Evolutionary conservation across 2,113 vertebrate species (phyloP).

Genomic region (Buteo buteo): DNA sequence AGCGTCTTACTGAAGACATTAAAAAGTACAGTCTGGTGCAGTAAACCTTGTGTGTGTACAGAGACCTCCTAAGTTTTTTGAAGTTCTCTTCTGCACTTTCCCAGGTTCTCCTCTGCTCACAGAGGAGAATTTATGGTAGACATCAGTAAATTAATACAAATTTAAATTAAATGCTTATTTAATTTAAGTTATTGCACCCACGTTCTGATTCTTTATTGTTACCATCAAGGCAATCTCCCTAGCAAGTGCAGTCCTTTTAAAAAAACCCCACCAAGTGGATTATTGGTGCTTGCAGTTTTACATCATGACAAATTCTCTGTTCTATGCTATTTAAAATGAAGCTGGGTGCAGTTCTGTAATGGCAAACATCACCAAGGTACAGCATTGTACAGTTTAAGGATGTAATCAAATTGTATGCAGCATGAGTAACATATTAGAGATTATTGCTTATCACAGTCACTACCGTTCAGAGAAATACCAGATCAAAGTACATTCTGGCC

Average conservation of each 20-base stretch:
- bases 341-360: background rate
- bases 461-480: background rate
- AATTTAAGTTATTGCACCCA: background rate
- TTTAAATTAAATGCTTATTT: background rate
- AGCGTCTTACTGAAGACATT: background rate
- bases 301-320: background rate
- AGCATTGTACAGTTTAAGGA: background rate
- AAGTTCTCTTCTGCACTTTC: background rate
- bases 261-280: fast-evolving
- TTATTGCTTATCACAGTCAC: background rate
- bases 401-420: background rate
- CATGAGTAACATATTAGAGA: background rate
- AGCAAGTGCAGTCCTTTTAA: background rate
- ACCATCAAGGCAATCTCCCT: background rate
- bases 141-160: background rate
- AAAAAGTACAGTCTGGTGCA: background rate
- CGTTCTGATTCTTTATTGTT: background rate
- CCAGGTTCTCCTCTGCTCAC: background rate
- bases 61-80: background rate
- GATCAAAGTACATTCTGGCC: background rate
- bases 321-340: background rate
- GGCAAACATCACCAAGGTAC: background rate
- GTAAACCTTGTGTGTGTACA: background rate
- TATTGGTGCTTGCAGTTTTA: background rate
- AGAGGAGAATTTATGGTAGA: background rate